Conservation (phyloP, 1,140 invertebrate genomes). For the Zaprionus taronus region DNA sequence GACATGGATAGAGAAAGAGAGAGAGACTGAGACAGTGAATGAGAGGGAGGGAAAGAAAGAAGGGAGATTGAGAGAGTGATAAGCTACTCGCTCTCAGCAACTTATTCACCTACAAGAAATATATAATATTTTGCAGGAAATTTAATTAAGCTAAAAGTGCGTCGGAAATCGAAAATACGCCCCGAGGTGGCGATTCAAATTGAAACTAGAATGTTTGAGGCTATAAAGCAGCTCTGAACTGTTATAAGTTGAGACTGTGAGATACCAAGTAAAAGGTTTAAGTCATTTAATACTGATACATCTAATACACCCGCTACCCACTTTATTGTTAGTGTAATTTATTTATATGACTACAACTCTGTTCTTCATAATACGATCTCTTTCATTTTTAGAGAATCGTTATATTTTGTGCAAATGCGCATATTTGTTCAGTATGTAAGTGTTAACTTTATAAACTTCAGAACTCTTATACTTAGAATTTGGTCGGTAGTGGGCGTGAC, state of each 20-base stretch:
- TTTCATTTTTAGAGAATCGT: background rate
- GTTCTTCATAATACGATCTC: background rate
- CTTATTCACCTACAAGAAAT: constrained; percentile 13
- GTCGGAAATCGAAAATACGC: background rate
- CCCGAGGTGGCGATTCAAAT: background rate
- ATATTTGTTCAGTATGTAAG: background rate
- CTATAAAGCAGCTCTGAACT: background rate
- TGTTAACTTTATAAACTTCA: background rate
- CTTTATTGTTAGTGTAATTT: background rate
- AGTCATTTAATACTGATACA: background rate
- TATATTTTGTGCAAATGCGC: background rate
- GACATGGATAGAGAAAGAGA: background rate
- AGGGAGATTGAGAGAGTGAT: constrained; percentile 2
- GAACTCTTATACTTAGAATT: background rate
- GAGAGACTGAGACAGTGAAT: background rate
- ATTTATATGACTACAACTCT: background rate
- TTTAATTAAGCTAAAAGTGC: constrained; percentile 34
- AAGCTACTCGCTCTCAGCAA: constrained; percentile 18
- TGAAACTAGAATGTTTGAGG: constrained; percentile 5
- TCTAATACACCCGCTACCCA: background rate
- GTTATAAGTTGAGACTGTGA: background rate
- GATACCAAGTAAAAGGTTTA: background rate
- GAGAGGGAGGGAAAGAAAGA: background rate
- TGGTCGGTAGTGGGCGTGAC: too few species aligned
- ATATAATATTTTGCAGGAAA: constrained; percentile 28